A percentile compares a stretch with the other conserved stretches of the same genome.
Conservation (phyloP, 1,140 invertebrate genomes). For the Riptortus pedestris region DNA sequence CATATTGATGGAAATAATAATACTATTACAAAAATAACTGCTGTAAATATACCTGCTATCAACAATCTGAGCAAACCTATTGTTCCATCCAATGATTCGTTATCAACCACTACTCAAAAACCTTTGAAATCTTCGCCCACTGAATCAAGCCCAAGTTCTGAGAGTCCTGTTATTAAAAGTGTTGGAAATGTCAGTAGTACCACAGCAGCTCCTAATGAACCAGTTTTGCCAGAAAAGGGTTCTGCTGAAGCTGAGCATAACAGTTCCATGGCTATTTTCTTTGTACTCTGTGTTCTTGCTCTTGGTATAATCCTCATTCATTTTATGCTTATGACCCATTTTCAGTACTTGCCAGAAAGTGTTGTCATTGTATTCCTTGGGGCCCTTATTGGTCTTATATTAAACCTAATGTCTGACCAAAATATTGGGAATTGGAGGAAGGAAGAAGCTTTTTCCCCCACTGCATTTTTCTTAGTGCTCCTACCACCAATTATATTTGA, state of each 20-base stretch:
- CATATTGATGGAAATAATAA: neutral
- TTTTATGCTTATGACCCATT: slow-evolving; percentile 85
- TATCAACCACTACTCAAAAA: neutral
- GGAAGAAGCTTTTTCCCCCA: slow-evolving; percentile 94
- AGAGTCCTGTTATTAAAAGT: neutral
- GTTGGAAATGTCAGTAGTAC: slow-evolving; percentile 31
- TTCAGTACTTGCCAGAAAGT: slow-evolving; percentile 93
- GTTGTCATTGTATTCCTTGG: slow-evolving; percentile 94
- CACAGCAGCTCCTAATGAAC: slow-evolving; percentile 50
- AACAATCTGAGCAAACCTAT: neutral
- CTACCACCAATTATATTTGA: slow-evolving; percentile 99
- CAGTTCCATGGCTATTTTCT: slow-evolving; percentile 92
- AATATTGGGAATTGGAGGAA: slow-evolving; percentile 89
- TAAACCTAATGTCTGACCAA: slow-evolving; percentile 81
- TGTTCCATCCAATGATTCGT: neutral
- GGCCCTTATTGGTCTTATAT: slow-evolving; percentile 78
- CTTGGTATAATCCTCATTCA: slow-evolving; percentile 90
- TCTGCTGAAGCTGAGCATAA: slow-evolving; percentile 90
- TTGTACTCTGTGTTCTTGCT: slow-evolving; percentile 84
- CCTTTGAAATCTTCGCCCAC: neutral
- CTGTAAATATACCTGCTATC: neutral
- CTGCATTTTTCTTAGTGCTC: slow-evolving; percentile 90
- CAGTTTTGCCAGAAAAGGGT: slow-evolving; percentile 69
- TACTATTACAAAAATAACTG: neutral
- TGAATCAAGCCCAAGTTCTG: neutral